phyloP scores from a whole-genome alignment of 2,888 invertebrate genomes.

The Plagodis pulveraria region DNA sequence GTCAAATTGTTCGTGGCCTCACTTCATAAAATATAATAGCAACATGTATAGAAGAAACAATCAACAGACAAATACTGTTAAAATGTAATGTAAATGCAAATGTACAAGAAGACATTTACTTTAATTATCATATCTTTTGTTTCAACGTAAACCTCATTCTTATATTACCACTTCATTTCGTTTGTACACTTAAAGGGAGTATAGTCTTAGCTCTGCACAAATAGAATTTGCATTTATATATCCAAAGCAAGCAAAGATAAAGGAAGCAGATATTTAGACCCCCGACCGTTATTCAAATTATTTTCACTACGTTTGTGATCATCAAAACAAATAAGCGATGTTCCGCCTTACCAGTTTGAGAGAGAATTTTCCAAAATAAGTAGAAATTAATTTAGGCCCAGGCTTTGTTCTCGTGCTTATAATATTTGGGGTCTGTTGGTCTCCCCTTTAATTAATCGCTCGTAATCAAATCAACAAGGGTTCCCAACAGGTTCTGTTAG shows the following conservation, averaged over 20 bases:
- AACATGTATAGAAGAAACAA: too few relatives aligned
- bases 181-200: too few relatives aligned
- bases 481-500: conserved; percentile 47
- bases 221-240: neutral
- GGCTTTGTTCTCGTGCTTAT: conserved; percentile 60
- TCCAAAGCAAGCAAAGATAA: conserved; percentile 8
- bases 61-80: too few relatives aligned
- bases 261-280: conserved; percentile 4
- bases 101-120: too few relatives aligned
- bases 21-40: too few relatives aligned
- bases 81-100: too few relatives aligned
- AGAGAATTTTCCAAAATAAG: conserved; percentile 50
- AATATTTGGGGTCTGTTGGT: conserved; percentile 57
- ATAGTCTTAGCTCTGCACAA: neutral
- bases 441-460: conserved; percentile 69
- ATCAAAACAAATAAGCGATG: conserved; percentile 42
- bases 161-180: too few relatives aligned
- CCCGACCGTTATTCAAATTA: conserved; percentile 27
- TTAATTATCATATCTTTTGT: too few relatives aligned
- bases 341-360: conserved; percentile 23
- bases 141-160: too few relatives aligned
- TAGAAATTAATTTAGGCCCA: conserved; percentile 60
- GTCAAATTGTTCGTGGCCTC: too few relatives aligned
- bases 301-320: conserved; percentile 37
- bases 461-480: conserved; percentile 69